A percentile compares a stretch with the other conserved stretches of the same genome.
Evolutionary conservation across 2,888 invertebrate genomes (phyloP).

Genomic region (Drosophila leonis): DNA sequence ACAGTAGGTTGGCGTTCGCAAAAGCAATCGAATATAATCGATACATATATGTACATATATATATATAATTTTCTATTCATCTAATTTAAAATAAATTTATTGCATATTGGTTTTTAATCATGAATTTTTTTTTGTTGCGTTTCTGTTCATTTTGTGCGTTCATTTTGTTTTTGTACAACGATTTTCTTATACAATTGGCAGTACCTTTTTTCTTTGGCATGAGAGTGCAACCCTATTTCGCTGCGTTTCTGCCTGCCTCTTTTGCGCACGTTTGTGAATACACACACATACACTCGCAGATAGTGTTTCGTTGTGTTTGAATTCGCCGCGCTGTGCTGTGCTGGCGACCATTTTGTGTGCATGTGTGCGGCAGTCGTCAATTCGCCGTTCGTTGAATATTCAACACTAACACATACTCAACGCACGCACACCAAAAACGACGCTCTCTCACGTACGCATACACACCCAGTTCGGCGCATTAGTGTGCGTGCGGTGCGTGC

Average conservation of each 20-base stretch:
- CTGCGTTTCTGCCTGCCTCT: constrained; percentile 61
- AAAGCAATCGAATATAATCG: constrained; percentile 73
- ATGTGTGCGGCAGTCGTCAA: constrained; percentile 58
- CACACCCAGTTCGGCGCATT: constrained; percentile 52
- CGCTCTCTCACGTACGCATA: constrained; percentile 54
- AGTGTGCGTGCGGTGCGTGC: constrained; percentile 71
- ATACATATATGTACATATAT: constrained; percentile 63
- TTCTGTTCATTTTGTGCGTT: constrained; percentile 52
- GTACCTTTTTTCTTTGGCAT: constrained; percentile 53
- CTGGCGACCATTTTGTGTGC: constrained; percentile 64
- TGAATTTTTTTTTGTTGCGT: constrained; percentile 48
- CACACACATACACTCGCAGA: constrained; percentile 35
- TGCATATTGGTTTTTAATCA: constrained; percentile 51
- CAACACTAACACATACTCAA: constrained; percentile 52
- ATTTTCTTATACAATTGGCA: constrained; percentile 68
- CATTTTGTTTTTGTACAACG: constrained; percentile 52
- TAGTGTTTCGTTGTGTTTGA: constrained; percentile 59
- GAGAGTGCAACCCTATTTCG: constrained; percentile 67
- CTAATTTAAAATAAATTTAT: constrained; percentile 49
- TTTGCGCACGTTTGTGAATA: constrained; percentile 54
- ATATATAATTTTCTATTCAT: constrained; percentile 37
- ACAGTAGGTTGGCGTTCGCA: constrained; percentile 58
- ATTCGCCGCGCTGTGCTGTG: constrained; percentile 59
- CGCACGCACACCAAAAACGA: constrained; percentile 54
- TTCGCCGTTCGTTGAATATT: constrained; percentile 70